Evolutionary conservation across 2,888 invertebrate genomes (phyloP), one percentile per base, ranked within the genome.

Genomic region (Diadromus collaris): DNA sequence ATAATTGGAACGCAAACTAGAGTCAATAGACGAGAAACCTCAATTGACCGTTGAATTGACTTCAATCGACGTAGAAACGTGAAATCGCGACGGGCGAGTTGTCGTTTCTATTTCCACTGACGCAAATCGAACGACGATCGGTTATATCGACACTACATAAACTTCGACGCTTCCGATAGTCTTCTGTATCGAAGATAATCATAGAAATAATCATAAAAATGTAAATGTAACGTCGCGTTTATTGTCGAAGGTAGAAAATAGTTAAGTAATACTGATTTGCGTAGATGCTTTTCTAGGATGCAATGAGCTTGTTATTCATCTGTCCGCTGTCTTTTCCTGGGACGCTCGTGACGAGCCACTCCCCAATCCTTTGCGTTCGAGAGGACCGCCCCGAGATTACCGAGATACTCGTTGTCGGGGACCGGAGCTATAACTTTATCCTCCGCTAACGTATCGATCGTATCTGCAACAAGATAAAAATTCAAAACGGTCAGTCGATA

Each of bases 11-110:
- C 54, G 85, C 84, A 81, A 85, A 87, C 79, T 83, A 69, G 76
- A 83, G 86, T 88, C 86, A 88, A 88, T 82, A 80, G 83, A 78
- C 81, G 82, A 72, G 83, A 86, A 86, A 87, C 82, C 83, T 81
- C 81, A 81, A 85, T 85, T 84, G 80, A 61, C 63, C 72, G 80
- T n/a, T n/a, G 80, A 84, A 88, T 87, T 88, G 85, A 82, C 81
- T 83, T 84, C 86, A 86, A 87, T 89, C 86, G 83, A 73, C 72
- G 58, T 19, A 46, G 10, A 19, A 21, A 27, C 38, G 73, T 65
- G 56, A 51, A 21, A 46, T 58, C 34, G 24, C 60, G 65, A 60
- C 6, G 19, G 68, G 21, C 61, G 38, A 19, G 44, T 56, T 24
- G 16, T 41, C 38, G 38, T 24, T 56, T 27, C 46, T 73, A 29